These are phyloP conservation scores for Eufriesea mexicana DNA, from an alignment of 1,140 invertebrate genomes.

Conservation along the genomic window DNA sequence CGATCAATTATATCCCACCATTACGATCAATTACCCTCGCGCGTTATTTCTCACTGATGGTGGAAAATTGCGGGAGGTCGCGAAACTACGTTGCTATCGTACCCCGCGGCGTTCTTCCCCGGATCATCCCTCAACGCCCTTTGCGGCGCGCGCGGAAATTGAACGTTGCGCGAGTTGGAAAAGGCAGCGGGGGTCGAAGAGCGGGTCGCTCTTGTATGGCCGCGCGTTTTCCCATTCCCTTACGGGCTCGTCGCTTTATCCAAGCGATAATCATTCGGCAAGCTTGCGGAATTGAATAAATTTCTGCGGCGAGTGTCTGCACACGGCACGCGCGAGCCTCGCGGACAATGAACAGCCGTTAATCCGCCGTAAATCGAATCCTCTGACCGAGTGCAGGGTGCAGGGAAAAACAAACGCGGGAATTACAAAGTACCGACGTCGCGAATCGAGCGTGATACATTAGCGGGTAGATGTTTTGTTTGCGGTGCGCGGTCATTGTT, in stretches of 20 bases:
- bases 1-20: background rate
- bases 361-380: constrained; percentile 48
- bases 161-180: too few relatives aligned
- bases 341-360: constrained; percentile 32
- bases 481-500: constrained; percentile 17
- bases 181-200: too few relatives aligned
- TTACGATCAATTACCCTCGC: background rate
- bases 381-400: background rate
- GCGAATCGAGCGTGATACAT: constrained; percentile 32
- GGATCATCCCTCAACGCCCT: background rate
- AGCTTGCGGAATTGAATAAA: constrained; percentile 30
- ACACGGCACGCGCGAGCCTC: background rate
- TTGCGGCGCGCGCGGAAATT: too few relatives aligned
- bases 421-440: constrained; percentile 45
- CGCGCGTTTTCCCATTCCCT: too few relatives aligned
- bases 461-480: constrained; percentile 7
- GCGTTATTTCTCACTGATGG: background rate
- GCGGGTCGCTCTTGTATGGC: too few relatives aligned
- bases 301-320: background rate
- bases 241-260: too few relatives aligned
- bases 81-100: background rate
- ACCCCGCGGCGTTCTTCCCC: background rate
- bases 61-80: background rate
- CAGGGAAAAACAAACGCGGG: constrained; percentile 38
- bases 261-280: constrained; percentile 20